Percentiles rank a stretch among this genome's conserved stretches.
Conservation (phyloP, 2,797 vertebrate species). For the Oryzias sinensis region DNA sequence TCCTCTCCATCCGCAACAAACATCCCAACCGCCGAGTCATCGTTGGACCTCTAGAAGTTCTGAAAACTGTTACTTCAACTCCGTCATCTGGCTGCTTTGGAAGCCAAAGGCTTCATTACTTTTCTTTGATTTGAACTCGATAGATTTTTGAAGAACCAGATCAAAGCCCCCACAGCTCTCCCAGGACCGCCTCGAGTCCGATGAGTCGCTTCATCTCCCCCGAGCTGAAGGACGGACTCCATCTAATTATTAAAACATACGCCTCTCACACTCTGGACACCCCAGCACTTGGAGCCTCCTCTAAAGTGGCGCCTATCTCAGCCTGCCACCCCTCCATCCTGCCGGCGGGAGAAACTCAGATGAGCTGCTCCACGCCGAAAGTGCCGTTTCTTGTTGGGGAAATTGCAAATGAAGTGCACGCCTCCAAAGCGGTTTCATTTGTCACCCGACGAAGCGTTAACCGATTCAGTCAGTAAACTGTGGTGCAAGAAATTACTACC, state of each 20-base stretch:
- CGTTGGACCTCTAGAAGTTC: too few relatives aligned
- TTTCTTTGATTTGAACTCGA: too few relatives aligned
- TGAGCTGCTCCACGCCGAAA: slow-evolving; percentile 35
- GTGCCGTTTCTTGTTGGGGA: slow-evolving; percentile 54
- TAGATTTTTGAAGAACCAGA: too few relatives aligned
- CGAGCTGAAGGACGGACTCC: too few relatives aligned
- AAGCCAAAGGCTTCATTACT: too few relatives aligned
- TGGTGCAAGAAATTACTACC: slow-evolving; percentile 66
- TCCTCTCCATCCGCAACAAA: too few relatives aligned
- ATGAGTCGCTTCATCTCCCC: too few relatives aligned
- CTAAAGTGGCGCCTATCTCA: not conserved
- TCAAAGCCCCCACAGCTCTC: too few relatives aligned
- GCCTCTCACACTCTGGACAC: slow-evolving; percentile 3
- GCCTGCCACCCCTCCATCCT: slow-evolving; percentile 11
- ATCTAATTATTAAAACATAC: not conserved
- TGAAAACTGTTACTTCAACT: too few relatives aligned
- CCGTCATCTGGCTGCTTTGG: too few relatives aligned
- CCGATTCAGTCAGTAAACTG: slow-evolving; percentile 63
- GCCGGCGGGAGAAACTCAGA: slow-evolving; percentile 1
- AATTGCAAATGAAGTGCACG: slow-evolving; percentile 65
- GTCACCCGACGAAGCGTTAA: slow-evolving; percentile 64
- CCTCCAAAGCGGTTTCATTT: slow-evolving; percentile 64
- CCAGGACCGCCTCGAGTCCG: too few relatives aligned
- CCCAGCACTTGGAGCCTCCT: not conserved
- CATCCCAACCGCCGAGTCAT: too few relatives aligned